Evolutionary conservation across 2,888 invertebrate species (phyloP).

Genomic region (Eudemis profundana): DNA sequence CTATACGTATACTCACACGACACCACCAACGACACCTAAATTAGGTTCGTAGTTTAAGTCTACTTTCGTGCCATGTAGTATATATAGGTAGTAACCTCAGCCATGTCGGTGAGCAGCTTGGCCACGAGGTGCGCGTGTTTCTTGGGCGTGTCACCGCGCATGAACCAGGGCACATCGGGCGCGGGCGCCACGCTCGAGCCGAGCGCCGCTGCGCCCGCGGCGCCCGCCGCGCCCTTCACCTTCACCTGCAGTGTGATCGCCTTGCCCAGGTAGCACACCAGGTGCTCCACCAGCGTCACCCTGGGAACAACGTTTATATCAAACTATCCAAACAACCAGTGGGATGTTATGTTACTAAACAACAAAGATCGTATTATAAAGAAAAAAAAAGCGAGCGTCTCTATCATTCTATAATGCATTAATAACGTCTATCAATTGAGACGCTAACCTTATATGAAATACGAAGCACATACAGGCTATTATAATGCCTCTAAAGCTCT

Average conservation of each 20-base stretch:
- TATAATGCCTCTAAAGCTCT: no score
- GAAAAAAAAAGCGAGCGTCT: no score
- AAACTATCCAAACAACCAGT: no score
- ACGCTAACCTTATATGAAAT: no score
- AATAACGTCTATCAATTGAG: no score
- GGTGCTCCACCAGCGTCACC: constrained; percentile 93
- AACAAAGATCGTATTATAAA: no score
- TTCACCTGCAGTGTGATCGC: constrained; percentile 96
- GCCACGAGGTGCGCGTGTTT: constrained; percentile 96
- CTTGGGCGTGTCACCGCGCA: constrained; percentile 92
- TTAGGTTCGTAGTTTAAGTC: no score
- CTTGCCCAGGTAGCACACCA: constrained; percentile 96
- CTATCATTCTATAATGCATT: no score
- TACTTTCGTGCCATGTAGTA: background rate
- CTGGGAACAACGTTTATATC: constrained; percentile 61
- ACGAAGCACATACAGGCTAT: no score
- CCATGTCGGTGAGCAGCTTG: constrained; percentile 95
- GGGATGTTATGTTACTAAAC: no score
- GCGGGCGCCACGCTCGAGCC: constrained; percentile 75
- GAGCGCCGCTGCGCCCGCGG: constrained; percentile 82
- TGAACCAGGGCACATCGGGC: constrained; percentile 89
- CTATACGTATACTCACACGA: no score
- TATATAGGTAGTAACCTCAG: constrained; percentile 86
- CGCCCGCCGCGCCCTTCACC: constrained; percentile 74
- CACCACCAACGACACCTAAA: no score